These are phyloP conservation scores for Helleia helle DNA, from an alignment of 2,888 invertebrate genomes.

Conservation along the genomic window DNA sequence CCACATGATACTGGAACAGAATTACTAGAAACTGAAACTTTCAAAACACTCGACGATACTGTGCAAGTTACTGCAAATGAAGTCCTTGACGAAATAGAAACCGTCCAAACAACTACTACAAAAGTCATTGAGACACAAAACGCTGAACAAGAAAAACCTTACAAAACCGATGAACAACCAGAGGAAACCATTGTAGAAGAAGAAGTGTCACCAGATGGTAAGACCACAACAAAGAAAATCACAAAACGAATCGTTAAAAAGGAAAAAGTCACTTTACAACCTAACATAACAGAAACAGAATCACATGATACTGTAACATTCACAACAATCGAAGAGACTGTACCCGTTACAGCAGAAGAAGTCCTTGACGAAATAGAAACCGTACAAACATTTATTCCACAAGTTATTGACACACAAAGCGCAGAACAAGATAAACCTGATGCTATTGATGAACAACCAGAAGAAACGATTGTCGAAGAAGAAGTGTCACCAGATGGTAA, in stretches of 20 bases:
- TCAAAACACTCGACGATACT: too few species aligned
- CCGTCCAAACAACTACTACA: too few species aligned
- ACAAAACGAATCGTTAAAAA: constrained; percentile 25
- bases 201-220: constrained; percentile 28
- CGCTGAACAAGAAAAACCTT: constrained; percentile 35
- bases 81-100: too few species aligned
- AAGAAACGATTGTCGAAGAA: constrained; percentile 36
- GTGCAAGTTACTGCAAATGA: too few species aligned
- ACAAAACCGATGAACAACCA: constrained; percentile 33
- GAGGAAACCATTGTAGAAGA: constrained; percentile 25
- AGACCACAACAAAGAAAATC: neutral
- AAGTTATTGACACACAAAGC: constrained; percentile 12
- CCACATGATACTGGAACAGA: too few species aligned
- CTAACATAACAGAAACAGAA: constrained; percentile 21
- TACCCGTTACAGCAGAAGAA: too few species aligned
- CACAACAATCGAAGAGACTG: neutral
- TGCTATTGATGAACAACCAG: constrained; percentile 24
- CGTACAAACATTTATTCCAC: neutral
- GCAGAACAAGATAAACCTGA: constrained; percentile 17
- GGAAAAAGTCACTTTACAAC: constrained; percentile 20
- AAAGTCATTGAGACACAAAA: too few species aligned
- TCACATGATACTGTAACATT: constrained; percentile 28
- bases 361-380: constrained; percentile 1
- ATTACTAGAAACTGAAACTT: too few species aligned
- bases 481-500: constrained; percentile 28